phyloP scores from a whole-genome alignment of 2,888 invertebrate species.

The Caenorhabditis imperialis region DNA sequence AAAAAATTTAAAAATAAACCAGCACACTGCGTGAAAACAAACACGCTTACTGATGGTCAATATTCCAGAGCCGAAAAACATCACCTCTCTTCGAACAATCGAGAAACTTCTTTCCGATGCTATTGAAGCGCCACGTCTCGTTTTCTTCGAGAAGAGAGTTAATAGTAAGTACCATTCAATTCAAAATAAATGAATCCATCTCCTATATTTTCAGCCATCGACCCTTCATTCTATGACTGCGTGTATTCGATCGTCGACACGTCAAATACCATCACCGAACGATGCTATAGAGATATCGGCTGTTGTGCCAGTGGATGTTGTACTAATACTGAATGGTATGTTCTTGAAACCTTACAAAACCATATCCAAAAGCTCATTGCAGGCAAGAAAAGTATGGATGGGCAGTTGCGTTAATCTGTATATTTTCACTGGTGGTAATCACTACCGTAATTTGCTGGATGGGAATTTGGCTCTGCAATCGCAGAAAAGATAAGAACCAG shows the following conservation, averaged over 20 bases:
- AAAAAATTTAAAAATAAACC: no score
- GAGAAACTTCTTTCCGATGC: conserved; percentile 54
- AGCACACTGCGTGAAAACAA: no score
- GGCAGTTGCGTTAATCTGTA: conserved; percentile 68
- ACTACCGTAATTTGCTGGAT: conserved; percentile 61
- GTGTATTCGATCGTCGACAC: conserved; percentile 60
- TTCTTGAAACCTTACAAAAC: no score
- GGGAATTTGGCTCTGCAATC: conserved; percentile 66
- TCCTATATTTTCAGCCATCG: conserved; percentile 53
- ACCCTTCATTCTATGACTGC: conserved; percentile 67
- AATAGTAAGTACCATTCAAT: conserved; percentile 35
- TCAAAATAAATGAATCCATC: background rate
- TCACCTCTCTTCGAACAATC: conserved; percentile 46
- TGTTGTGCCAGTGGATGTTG: conserved; percentile 68
- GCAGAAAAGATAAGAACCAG: conserved; percentile 59
- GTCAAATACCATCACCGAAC: conserved; percentile 59
- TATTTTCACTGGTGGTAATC: conserved; percentile 67
- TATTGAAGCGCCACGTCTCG: conserved; percentile 40
- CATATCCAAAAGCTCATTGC: no score
- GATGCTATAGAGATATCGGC: conserved; percentile 68
- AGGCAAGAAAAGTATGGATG: conserved; percentile 68
- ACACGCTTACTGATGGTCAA: no score
- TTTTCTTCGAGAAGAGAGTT: conserved; percentile 46
- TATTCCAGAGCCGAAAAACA: conserved; percentile 44
- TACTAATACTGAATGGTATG: conserved; percentile 64